Evolutionary conservation across 2,113 vertebrate genomes (phyloP), one percentile per base, ranked within the genome.

Genomic region (Nematolebias whitei): DNA sequence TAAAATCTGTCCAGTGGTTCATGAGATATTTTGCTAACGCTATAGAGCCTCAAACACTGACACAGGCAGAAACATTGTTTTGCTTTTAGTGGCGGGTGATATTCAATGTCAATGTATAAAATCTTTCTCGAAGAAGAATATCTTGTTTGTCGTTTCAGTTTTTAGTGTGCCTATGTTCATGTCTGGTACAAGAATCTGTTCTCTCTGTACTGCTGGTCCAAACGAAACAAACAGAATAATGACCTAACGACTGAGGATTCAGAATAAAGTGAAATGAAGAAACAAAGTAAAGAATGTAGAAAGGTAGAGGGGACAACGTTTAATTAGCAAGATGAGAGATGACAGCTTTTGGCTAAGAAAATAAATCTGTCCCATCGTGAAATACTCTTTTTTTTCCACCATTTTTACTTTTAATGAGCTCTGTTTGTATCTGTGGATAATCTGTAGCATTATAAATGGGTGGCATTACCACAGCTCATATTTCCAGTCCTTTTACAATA

Each of bases 181-280:
- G 9, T 4, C 55, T 56, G 29, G 65, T 68, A 48, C 53, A 22
- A 64, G 51, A 47, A 56, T 39, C 12, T 40, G 43, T 32, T 15
- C 19, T 2, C 45, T 60, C 70, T 69, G 35, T 41, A 26, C n/a
- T 43, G 24, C 58, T 55, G 32, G 63, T 15, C 40, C 54, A 20
- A 56, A 72, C 71, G 74, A 59, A 78, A 85, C 74, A 82, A 75
- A 75, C 44, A 65, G 43, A 72, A 70, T 65, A 78, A 85, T 65
- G 41, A 52, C 48, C 41, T 18, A 13, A 52, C 45, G 23, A 12
- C 6, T 53, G 56, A 62, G 64, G 38, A 70, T 63, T 68, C 26
- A 65, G 52, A 49, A 62, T 19, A 45, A 20, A 45, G 12, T 11
- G 7, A 12, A 65, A 45, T 44, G 40, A 23, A 40, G 3, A 51